Evolutionary conservation across 2,797 vertebrate species (phyloP).

Genomic region (Catharus ustulatus): DNA sequence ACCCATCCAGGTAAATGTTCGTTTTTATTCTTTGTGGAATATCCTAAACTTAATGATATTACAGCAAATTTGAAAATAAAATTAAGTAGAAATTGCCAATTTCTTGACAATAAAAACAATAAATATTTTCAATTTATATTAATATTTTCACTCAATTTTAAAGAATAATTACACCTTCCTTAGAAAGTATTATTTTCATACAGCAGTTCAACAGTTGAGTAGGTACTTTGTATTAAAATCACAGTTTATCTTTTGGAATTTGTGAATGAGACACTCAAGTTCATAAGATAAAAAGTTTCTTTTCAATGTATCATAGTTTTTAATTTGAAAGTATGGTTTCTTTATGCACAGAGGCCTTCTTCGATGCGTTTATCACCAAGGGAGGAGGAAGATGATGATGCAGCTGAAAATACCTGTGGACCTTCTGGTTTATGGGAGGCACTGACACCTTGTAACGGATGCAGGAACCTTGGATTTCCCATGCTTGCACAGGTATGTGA

Average conservation of each 20-base stretch:
- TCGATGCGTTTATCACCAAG: slow-evolving; percentile 79
- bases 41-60: neutral
- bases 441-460: slow-evolving; percentile 93
- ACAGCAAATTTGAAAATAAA: neutral
- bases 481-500: slow-evolving; percentile 86
- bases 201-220: neutral
- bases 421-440: slow-evolving; percentile 94
- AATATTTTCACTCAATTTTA: neutral
- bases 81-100: neutral
- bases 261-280: neutral
- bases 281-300: neutral
- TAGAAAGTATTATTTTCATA: neutral
- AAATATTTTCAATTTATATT: neutral
- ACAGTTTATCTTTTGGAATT: neutral
- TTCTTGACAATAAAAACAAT: neutral
- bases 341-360: slow-evolving; percentile 79
- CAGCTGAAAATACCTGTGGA: slow-evolving; percentile 85
- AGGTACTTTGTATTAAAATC: neutral
- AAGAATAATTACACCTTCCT: neutral
- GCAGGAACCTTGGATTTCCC: slow-evolving; percentile 91
- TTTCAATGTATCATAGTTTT: neutral
- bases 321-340: slow-evolving; percentile 14
- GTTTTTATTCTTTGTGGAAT: neutral
- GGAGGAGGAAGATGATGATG: slow-evolving; percentile 87
- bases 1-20: neutral